These are phyloP conservation scores for Lottia gigantea DNA, from an alignment of 2,888 invertebrate genomes.

Conservation along the genomic window DNA sequence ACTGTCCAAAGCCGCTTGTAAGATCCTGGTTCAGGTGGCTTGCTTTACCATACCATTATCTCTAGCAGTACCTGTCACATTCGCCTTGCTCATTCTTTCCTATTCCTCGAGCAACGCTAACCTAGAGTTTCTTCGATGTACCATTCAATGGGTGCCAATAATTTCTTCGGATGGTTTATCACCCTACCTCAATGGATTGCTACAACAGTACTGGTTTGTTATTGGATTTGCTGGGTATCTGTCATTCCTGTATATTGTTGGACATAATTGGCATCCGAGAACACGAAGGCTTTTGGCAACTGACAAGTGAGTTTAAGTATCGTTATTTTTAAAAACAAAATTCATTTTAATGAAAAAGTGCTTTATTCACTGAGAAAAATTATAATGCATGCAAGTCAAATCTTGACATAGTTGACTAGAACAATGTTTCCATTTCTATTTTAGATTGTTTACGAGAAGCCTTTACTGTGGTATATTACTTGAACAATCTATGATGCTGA, in stretches of 20 bases:
- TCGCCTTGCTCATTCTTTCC: conserved; percentile 43
- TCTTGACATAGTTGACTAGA: too few relatives aligned
- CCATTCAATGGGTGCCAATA: conserved; percentile 81
- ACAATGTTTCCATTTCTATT: conserved; percentile 14
- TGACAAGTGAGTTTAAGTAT: conserved; percentile 41
- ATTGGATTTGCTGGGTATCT: conserved; percentile 39
- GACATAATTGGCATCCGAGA: conserved; percentile 48
- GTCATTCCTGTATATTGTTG: conserved; percentile 46
- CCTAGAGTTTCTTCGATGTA: conserved; percentile 72
- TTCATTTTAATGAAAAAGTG: background rate
- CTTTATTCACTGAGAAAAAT: too few relatives aligned
- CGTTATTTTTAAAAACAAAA: too few relatives aligned
- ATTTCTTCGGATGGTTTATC: conserved; percentile 84
- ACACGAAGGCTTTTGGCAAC: conserved; percentile 47
- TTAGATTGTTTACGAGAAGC: conserved; percentile 86
- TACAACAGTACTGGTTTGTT: conserved; percentile 35
- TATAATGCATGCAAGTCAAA: too few relatives aligned
- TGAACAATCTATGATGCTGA: conserved; percentile 94
- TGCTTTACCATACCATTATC: conserved; percentile 47
- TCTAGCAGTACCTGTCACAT: conserved; percentile 41
- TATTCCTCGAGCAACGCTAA: conserved; percentile 32
- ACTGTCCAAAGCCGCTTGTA: conserved; percentile 45
- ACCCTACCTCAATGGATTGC: conserved; percentile 22
- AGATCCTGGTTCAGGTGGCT: conserved; percentile 46
- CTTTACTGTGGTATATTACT: conserved; percentile 94